Evolutionary conservation across 1,140 invertebrate genomes (phyloP).

Genomic region (Anastrepha ludens): DNA sequence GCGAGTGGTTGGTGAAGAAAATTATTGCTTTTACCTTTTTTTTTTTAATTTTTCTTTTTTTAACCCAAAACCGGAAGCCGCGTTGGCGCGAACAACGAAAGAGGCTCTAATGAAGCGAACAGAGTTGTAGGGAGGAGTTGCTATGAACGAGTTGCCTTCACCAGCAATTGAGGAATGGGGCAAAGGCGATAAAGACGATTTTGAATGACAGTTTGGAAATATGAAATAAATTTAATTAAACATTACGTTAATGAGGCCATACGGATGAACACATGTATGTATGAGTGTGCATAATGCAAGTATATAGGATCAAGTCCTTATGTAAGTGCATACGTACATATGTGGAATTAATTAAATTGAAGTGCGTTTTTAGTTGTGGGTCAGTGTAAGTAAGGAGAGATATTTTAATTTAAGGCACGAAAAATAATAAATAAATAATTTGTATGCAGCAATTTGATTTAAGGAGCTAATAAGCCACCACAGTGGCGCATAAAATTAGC

Average conservation of each 20-base stretch:
- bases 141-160: background rate
- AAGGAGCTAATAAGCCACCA: too few species aligned
- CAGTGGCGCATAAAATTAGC: too few species aligned
- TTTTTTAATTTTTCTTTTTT: background rate
- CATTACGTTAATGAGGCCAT: background rate
- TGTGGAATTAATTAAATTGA: too few species aligned
- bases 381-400: too few species aligned
- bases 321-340: too few species aligned
- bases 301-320: too few species aligned
- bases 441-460: too few species aligned
- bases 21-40: background rate
- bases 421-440: too few species aligned
- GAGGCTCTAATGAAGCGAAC: constrained; percentile 25
- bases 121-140: background rate
- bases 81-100: constrained; percentile 29
- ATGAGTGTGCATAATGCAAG: too few species aligned
- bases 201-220: background rate
- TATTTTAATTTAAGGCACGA: too few species aligned
- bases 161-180: background rate
- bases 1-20: background rate
- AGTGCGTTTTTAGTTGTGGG: too few species aligned
- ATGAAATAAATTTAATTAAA: background rate
- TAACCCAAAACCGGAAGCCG: constrained; percentile 10
- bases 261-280: background rate
- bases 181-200: background rate